phyloP scores from a whole-genome alignment of 2,888 invertebrate species.

The Galerucella calmariensis region DNA sequence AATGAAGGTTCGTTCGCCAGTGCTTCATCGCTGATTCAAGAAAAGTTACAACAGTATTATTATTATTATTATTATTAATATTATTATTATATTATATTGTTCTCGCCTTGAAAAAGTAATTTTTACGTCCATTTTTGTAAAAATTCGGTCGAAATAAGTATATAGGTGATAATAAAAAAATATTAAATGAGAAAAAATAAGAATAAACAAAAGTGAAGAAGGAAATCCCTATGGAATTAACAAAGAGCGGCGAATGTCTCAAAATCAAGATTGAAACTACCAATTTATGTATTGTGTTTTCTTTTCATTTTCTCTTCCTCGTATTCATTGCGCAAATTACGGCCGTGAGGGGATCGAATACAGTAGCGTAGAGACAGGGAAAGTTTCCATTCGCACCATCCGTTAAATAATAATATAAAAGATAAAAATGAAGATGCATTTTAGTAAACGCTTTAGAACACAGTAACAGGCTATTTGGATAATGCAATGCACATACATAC shows the following conservation, averaged over 20 bases:
- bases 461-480: no score
- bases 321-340: constrained; percentile 47
- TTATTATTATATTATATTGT: no score
- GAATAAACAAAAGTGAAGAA: constrained; percentile 19
- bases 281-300: constrained; percentile 34
- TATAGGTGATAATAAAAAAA: constrained; percentile 18
- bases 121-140: neutral
- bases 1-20: no score
- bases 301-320: constrained; percentile 31
- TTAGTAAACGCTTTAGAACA: no score
- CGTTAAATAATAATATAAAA: neutral
- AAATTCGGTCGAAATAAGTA: neutral
- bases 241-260: constrained; percentile 28
- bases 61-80: no score
- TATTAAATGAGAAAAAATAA: constrained; percentile 22
- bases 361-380: constrained; percentile 8
- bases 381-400: neutral
- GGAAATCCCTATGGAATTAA: constrained; percentile 28
- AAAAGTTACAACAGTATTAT: no score
- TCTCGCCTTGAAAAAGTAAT: no score
- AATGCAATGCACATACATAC: no score
- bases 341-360: constrained; percentile 36
- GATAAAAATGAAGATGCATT: no score
- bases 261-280: constrained; percentile 32
- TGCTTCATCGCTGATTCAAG: no score